Base-by-base conservation (phyloP, 2,113 vertebrate species). In the Excalfactoria chinensis region DNA sequence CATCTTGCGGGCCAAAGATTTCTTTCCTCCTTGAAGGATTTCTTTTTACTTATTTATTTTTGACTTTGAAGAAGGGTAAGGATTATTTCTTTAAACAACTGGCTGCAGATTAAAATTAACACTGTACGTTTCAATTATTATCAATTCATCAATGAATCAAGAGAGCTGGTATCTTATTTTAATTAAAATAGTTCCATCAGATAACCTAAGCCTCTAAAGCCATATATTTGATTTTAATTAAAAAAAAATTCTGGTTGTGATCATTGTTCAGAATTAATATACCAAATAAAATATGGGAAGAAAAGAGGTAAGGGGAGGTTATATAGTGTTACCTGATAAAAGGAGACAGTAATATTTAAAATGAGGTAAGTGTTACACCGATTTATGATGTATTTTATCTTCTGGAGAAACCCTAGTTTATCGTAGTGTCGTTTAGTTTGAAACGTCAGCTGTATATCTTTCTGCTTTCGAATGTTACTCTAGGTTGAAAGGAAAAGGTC, bases 281-380 rank as follows among this genome's bases (percentile, higher is more conserved):
- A 93, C 85, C 97, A 97, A 97, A 97, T 98, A 98, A 98, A 98
- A 98, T 98, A 98, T 97, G 97, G 97, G 96, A 97, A 96, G 95
- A 96, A 96, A 93, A 91, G 95, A 98, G 97, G 97, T 95, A 97
- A 98, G 84, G 59, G 95, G 95, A 98, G 97, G 97, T 98, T 98
- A 98, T 98, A 97, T 97, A 98, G 98, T 98, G 98, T 98, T 98
- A 98, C 97, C 95, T 98, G 98, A 98, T 98, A 98, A 98, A 98
- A 98, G 97, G 93, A 98, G 98, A 98, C 97, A 98, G 98, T 98
- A 98, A 98, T 98, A 98, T 98, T 98, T 98, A 98, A 98, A 98
- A 97, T 98, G 98, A 98, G 97, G 98, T 98, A 98, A 98, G 98
- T 98, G 97, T 98, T 97, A 96, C 94, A 92, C 95, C 97, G 97